Evolutionary conservation across 2,888 invertebrate genomes (phyloP), one percentile per base, ranked within the genome.

Genomic region (Drosophila dives): DNA sequence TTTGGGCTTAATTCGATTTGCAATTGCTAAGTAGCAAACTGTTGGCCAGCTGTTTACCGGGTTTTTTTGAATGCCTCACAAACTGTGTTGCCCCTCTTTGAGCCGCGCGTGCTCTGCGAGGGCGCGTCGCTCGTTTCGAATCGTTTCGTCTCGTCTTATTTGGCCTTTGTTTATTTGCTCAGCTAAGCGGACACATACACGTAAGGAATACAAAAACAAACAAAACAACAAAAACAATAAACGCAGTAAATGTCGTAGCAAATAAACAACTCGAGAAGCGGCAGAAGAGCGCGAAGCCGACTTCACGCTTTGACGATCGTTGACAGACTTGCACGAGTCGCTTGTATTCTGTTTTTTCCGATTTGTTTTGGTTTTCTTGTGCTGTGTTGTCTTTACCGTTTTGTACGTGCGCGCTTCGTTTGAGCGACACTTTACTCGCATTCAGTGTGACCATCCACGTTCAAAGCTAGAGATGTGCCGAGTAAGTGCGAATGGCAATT

Each of bases 231-330:
- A 7, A 45, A 45, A 45, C 6, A 45, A 59, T 33, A 51, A 64
- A 33, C 55, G 50, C 63, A 33, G 50, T 69, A 63, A 81, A 73
- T 66, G 53, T 51, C 45, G 49, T 56, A 42, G n/a, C 38, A 23
- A 58, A 34, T 48, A 53, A 67, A 53, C 68, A 54, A 53, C 74
- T 71, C 48, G 42, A 34, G 32, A 29, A 26, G 51, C 60, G n/a
- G 42, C 61, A 38, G 34, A 45, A 36, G n/a, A 36, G 62, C 59
- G 63, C 51, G 50, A 51, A 53, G 55, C 34, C 81, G 70, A 80
- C 83, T 86, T 86, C 67, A 82, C 84, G 74, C 82, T 79, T 84
- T 84, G 87, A 75, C 84, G 87, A 79, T 65, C 78, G 89, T 77
- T 89, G 65, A 83, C 75, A 83, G 81, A 89, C 89, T 86, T 75